phyloP scores from a whole-genome alignment of 2,113 vertebrate genomes.

The Pachypanchax playfairii region DNA sequence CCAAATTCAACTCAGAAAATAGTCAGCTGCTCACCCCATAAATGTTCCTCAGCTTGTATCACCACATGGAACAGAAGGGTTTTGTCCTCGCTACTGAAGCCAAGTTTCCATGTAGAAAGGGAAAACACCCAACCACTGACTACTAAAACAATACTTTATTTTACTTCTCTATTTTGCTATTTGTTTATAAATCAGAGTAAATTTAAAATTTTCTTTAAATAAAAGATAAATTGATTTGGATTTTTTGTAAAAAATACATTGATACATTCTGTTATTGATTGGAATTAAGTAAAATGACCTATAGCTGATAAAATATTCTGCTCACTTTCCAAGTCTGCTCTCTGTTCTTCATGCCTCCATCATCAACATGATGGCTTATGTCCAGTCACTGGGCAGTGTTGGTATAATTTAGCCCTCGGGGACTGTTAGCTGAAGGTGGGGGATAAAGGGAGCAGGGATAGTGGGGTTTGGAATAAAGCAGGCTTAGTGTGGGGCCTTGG shows the following conservation, averaged over 20 bases:
- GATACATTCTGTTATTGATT: conserved; percentile 5
- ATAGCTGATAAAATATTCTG: not conserved
- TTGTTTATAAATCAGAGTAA: not conserved
- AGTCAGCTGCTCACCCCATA: conserved; percentile 38
- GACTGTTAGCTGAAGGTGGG: conserved; percentile 65
- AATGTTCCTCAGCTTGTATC: conserved; percentile 30
- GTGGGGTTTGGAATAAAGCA: conserved; percentile 68
- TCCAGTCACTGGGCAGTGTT: conserved; percentile 67
- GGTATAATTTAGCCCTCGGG: conserved; percentile 72
- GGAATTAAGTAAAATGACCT: not conserved
- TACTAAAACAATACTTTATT: not conserved
- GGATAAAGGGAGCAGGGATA: conserved; percentile 67
- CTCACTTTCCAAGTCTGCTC: conserved; percentile 14
- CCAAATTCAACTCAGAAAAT: conserved; percentile 43
- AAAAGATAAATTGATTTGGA: conserved; percentile 3
- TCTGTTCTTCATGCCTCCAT: conserved; percentile 45
- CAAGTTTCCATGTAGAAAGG: not conserved
- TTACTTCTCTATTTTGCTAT: too few species aligned
- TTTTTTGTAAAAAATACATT: not conserved
- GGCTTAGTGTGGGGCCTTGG: conserved; percentile 71
- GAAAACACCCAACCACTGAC: not conserved
- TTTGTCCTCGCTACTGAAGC: conserved; percentile 11
- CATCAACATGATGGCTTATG: conserved; percentile 60
- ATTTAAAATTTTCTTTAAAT: not conserved
- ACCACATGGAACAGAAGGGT: conserved; percentile 1